Conservation (phyloP, 2,113 vertebrate genomes). For the Psilopsiagon aymara region DNA sequence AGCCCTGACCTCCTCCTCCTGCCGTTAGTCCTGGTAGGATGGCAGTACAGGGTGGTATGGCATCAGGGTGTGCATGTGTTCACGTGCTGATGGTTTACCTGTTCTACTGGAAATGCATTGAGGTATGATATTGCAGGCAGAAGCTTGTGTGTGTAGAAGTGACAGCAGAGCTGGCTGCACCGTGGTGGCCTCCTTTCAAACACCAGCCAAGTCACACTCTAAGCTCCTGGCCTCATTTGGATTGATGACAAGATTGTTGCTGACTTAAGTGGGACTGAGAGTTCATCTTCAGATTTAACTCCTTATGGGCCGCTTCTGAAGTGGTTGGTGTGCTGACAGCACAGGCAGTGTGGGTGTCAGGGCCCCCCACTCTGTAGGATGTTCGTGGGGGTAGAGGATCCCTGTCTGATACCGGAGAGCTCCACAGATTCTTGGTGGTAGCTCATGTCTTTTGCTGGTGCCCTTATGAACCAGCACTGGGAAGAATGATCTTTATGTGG, state of each 20-base stretch:
- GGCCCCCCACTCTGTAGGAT: neutral
- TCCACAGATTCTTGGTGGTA: neutral
- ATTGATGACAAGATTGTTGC: neutral
- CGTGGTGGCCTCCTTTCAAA: neutral
- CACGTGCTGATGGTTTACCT: accelerated
- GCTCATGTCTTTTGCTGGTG: neutral
- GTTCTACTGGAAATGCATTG: neutral
- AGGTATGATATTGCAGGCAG: neutral
- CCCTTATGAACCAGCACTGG: neutral
- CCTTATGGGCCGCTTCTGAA: neutral
- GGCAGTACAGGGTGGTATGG: accelerated
- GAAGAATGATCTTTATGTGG: neutral
- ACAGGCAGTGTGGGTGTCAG: accelerated
- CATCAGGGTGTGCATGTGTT: neutral
- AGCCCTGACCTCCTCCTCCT: neutral
- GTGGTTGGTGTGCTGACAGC: neutral
- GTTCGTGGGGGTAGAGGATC: neutral
- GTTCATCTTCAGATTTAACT: neutral
- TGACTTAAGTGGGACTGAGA: neutral
- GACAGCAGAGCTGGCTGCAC: neutral
- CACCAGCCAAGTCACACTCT: neutral
- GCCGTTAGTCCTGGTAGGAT: neutral
- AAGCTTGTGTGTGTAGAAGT: neutral
- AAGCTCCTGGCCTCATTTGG: neutral
- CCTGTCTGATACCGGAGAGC: neutral